Conservation (phyloP, 1,140 invertebrate species). For the Apis dorsata region DNA sequence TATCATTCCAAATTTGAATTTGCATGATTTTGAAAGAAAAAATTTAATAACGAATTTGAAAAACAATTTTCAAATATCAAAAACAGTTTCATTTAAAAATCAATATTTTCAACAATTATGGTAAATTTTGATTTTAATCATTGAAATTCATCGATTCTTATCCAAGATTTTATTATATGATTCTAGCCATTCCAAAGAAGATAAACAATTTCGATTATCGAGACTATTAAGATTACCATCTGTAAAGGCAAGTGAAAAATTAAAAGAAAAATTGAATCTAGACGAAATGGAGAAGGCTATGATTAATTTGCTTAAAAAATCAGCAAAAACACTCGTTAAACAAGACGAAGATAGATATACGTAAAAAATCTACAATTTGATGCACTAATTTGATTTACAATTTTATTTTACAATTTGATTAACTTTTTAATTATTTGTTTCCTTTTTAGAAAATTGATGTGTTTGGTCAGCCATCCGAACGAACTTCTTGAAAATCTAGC, state of each 20-base stretch:
- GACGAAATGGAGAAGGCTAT: slow-evolving; percentile 70
- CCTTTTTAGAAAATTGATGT: slow-evolving; percentile 66
- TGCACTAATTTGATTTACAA: not conserved
- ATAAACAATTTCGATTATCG: slow-evolving; percentile 62
- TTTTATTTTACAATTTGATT: not conserved
- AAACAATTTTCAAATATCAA: slow-evolving; percentile 65
- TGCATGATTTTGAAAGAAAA: not conserved
- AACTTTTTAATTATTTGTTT: not conserved
- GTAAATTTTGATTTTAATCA: slow-evolving; percentile 31
- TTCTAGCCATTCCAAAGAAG: slow-evolving; percentile 14
- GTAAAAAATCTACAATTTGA: slow-evolving; percentile 53
- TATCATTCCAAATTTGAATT: not conserved
- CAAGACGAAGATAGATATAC: slow-evolving; percentile 71
- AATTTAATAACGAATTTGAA: no score
- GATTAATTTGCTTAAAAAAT: slow-evolving; percentile 65
- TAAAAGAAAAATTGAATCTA: slow-evolving; percentile 65
- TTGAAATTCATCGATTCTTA: not conserved
- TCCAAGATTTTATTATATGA: no score
- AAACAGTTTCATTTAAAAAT: slow-evolving; percentile 56
- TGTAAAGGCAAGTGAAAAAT: slow-evolving; percentile 60
- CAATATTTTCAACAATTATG: slow-evolving; percentile 19
- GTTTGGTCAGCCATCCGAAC: slow-evolving; percentile 65
- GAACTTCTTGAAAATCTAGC: slow-evolving; percentile 67
- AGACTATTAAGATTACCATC: slow-evolving; percentile 65
- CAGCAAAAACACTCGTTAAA: slow-evolving; percentile 52